Conservation (phyloP, 1,140 invertebrate genomes). For the Ephestia elutella region DNA sequence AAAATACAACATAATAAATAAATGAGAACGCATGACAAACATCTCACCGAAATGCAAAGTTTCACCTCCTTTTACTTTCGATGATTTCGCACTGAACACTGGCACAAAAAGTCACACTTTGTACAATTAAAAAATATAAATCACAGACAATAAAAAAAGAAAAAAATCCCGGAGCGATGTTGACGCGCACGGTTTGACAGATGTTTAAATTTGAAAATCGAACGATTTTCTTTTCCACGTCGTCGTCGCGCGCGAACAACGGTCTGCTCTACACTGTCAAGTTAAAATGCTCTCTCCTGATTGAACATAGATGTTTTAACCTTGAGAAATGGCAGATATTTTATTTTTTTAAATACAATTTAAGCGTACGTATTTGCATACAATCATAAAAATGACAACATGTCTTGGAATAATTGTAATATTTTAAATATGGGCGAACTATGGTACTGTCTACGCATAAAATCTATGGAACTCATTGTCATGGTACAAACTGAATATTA, state of each 20-base stretch:
- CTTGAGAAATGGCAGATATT: conserved; percentile 35
- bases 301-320: conserved; percentile 33
- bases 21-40: conserved; percentile 23
- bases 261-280: conserved; percentile 37
- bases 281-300: conserved; percentile 46
- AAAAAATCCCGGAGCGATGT: conserved; percentile 14
- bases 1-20: conserved; percentile 4
- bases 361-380: neutral
- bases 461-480: no score
- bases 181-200: conserved; percentile 35
- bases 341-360: neutral
- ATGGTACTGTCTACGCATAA: no score
- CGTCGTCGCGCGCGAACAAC: conserved; percentile 27
- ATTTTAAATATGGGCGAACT: neutral
- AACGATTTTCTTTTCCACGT: conserved; percentile 28
- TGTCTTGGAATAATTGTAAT: neutral
- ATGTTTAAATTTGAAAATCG: conserved; percentile 23
- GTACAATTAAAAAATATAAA: neutral
- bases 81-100: conserved; percentile 28
- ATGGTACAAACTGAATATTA: no score
- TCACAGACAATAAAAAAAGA: conserved; percentile 15
- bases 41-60: conserved; percentile 44
- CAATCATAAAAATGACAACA: neutral
- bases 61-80: conserved; percentile 51
- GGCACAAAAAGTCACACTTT: conserved; percentile 23